Base-by-base conservation (phyloP, 92 coral and sea anemone species). In the Muricea muricata region DNA sequence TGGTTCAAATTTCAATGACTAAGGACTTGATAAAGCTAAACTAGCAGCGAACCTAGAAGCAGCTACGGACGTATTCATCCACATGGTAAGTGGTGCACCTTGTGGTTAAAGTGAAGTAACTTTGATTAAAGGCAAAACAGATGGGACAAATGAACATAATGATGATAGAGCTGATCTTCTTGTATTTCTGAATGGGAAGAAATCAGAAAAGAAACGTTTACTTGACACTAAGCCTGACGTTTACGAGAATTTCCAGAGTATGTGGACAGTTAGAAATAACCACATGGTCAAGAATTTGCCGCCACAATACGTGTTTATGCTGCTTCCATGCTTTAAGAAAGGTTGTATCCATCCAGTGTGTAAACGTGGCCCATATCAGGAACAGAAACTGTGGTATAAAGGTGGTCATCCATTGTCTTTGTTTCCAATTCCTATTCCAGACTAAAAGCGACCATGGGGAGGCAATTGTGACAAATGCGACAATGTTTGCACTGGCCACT, bases 331-430 rank as follows among this genome's bases (percentile, higher is more conserved):
- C 48, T 81, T 42, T 61, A 45, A 78, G 25, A 14, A 7, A 14
- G 45, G 31, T 24, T 90, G 90, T 35, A 33, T 41, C 13, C 88
- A 86, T 83, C 72, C 65, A 9, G 58, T 57, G 21, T 89, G 93
- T 66, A 34, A 29, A 18, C 41, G 28, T 15, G 87, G 81, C n/a
- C 24, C 12, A 30, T 34, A 4, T 4, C 5, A 37, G 5, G 42
- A 65, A 34, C 6, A 20, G 3, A 21, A 34, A 6, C 34, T 5
- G 2, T 65, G 72, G 28, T 20, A 14, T n/a, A 14, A 17, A 20
- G 69, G 10, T 17, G 69, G 69, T 61, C 26, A 29, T 1, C 2
- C 10, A 11, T 20, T 61, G 69, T 61, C 69, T 8, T 2, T 1
- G 2, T 1, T 61, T 17, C 69, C 69, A 9, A 2, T 61, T 20